Evolutionary conservation across 2,888 invertebrate genomes (phyloP).

Genomic region (Diaprepes abbreviatus): DNA sequence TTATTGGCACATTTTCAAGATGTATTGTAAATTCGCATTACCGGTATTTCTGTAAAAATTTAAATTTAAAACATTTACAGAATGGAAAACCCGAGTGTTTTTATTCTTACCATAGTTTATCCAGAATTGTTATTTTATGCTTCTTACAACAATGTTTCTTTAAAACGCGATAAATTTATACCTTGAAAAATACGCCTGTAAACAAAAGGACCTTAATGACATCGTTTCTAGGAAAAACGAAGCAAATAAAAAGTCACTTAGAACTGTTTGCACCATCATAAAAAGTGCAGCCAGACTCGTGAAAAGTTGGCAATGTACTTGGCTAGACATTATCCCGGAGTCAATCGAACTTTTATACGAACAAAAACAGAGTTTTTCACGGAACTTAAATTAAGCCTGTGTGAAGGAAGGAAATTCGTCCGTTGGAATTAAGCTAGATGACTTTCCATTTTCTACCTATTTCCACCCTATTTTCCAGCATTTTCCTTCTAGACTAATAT

Average conservation of each 20-base stretch:
- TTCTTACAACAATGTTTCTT: too few relatives aligned
- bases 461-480: constrained; percentile 41
- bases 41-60: too few relatives aligned
- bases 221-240: not conserved
- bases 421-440: constrained; percentile 53
- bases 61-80: too few relatives aligned
- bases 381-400: constrained; percentile 53
- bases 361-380: constrained; percentile 52
- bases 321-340: constrained; percentile 55
- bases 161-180: too few relatives aligned
- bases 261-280: constrained; percentile 44
- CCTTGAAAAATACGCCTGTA: not conserved
- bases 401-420: constrained; percentile 47
- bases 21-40: too few relatives aligned
- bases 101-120: too few relatives aligned
- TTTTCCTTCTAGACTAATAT: constrained; percentile 23
- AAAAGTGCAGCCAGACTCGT: constrained; percentile 48
- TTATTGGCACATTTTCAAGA: too few relatives aligned
- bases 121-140: too few relatives aligned
- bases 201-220: constrained; percentile 22
- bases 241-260: constrained; percentile 40
- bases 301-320: constrained; percentile 52
- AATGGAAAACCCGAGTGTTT: too few relatives aligned
- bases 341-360: constrained; percentile 56
- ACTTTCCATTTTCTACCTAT: constrained; percentile 53